These are phyloP conservation scores for Paraplagusia blochii DNA, from an alignment of 2,113 vertebrate species.

Conservation along the genomic window DNA sequence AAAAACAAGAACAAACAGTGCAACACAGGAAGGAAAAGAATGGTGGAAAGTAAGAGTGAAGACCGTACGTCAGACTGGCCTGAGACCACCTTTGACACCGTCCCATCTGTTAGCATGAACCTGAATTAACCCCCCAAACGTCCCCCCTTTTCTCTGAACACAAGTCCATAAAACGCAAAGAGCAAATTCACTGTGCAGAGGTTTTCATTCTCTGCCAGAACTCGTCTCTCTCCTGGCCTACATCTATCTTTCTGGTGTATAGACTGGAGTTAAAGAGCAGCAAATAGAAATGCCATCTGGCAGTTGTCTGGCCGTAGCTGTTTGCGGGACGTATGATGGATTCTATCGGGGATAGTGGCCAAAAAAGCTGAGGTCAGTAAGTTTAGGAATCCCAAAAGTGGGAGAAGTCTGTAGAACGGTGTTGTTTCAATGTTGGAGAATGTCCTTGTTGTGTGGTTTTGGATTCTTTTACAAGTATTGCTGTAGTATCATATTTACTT, in stretches of 20 bases:
- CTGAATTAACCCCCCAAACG: constrained; percentile 11
- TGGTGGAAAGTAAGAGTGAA: constrained; percentile 7
- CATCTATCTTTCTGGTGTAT: constrained; percentile 40
- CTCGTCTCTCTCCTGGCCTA: constrained; percentile 25
- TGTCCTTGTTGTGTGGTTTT: constrained; percentile 28
- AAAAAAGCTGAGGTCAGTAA: constrained; percentile 53
- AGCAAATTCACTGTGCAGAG: constrained; percentile 25
- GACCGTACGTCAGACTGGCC: constrained; percentile 37
- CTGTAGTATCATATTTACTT: constrained; percentile 17
- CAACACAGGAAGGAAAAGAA: constrained; percentile 24
- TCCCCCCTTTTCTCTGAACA: constrained; percentile 24
- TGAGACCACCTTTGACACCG: constrained; percentile 51
- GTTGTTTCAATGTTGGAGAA: constrained; percentile 22
- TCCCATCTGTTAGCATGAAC: constrained; percentile 44
- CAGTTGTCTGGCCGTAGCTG: constrained; percentile 59
- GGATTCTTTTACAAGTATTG: constrained; percentile 9
- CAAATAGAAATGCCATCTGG: constrained; percentile 70
- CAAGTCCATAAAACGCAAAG: constrained; percentile 12
- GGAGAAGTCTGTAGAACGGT: constrained; percentile 27
- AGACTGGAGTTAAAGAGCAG: constrained; percentile 50
- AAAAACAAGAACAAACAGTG: constrained; percentile 29
- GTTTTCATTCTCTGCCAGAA: constrained; percentile 33
- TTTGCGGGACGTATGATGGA: constrained; percentile 64
- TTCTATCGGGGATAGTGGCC: constrained; percentile 51
- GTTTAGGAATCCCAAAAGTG: constrained; percentile 65